These are phyloP conservation scores for Furnarius figulus DNA, from an alignment of 2,113 vertebrate genomes.

Conservation along the genomic window DNA sequence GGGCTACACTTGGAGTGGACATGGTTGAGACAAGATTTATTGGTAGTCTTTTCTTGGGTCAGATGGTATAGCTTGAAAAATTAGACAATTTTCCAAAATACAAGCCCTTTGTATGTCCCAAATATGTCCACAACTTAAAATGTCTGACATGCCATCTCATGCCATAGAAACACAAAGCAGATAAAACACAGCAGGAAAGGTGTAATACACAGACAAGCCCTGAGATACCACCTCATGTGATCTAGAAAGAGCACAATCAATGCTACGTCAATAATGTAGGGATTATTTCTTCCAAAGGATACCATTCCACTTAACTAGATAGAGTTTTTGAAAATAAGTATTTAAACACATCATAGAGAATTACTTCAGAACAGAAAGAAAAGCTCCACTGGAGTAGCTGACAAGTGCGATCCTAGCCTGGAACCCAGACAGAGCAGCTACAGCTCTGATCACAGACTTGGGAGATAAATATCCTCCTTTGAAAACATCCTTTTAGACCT, in stretches of 20 bases:
- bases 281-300: not conserved
- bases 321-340: not conserved
- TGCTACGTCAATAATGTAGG: not conserved
- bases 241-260: not conserved
- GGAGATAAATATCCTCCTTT: not conserved
- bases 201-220: not conserved
- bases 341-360: not conserved
- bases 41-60: not conserved
- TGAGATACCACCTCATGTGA: not conserved
- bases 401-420: not conserved
- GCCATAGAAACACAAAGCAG: not conserved
- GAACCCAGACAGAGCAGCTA: not conserved
- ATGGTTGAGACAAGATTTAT: not conserved
- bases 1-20: not conserved
- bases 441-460: not conserved
- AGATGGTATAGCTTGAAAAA: not conserved
- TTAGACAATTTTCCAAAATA: not conserved
- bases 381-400: not conserved
- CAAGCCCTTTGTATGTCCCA: not conserved
- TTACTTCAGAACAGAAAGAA: not conserved
- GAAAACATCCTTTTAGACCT: not conserved
- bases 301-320: not conserved
- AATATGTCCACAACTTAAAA: not conserved
- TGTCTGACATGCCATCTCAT: not conserved
- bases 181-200: not conserved